Base-by-base conservation (phyloP, 92 coral and sea anemone species). In the Chrysogorgia sp. region DNA sequence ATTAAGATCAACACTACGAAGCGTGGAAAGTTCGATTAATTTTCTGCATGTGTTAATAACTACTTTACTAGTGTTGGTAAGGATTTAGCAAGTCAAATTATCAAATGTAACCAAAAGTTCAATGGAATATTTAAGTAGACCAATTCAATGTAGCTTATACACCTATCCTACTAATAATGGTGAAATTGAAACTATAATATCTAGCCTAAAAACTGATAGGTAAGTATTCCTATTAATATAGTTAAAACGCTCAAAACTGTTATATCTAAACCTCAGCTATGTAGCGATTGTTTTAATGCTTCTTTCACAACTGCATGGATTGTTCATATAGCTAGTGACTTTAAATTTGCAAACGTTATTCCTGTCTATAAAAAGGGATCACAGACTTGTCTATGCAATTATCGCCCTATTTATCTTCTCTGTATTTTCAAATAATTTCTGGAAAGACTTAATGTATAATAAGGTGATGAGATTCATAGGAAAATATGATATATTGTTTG, bases 101-200 rank as follows among this genome's bases (percentile, higher is more conserved):
- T n/a, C n/a, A n/a, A n/a, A n/a, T n/a, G n/a, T n/a, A n/a, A n/a
- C n/a, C n/a, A n/a, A n/a, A n/a, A n/a, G n/a, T n/a, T n/a, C n/a
- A n/a, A n/a, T n/a, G n/a, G n/a, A n/a, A n/a, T n/a, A n/a, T n/a
- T n/a, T n/a, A n/a, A n/a, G n/a, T n/a, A n/a, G n/a, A n/a, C n/a
- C n/a, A n/a, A n/a, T n/a, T n/a, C n/a, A n/a, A n/a, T n/a, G n/a
- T n/a, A n/a, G n/a, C n/a, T n/a, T n/a, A n/a, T n/a, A n/a, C n/a
- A n/a, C n/a, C 43, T 37, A 4, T 12, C 43, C 43, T 4, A 37
- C 43, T 4, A 37, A 5, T 37, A 37, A 12, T 37, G 12, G 43
- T 37, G 88, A 84, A 71, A 79, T 79, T 79, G 85, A 80, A 70
- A 61, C 59, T 20, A 72, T 64, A 74, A 79, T 78, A 67, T 77